Conservation (phyloP, 2,888 invertebrate species). For the Quadroppia sp. region DNA sequence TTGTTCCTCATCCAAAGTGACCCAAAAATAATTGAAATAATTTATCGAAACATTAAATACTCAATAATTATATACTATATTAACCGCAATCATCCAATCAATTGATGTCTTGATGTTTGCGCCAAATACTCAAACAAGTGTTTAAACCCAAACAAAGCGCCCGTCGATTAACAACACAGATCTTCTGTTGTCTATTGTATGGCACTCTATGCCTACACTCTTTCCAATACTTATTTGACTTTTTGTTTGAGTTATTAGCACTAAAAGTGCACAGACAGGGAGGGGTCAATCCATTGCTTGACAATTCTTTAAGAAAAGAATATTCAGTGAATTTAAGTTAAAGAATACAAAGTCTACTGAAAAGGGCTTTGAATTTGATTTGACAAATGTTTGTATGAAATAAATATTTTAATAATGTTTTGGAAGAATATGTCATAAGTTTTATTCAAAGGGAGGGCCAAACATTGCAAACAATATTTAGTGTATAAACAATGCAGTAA, state of each 20-base stretch:
- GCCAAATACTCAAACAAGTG: slow-evolving; percentile 8
- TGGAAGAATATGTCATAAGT: not conserved
- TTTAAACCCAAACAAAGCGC: not conserved
- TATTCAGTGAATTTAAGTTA: not conserved
- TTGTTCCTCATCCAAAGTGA: too few species aligned
- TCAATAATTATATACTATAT: slow-evolving; percentile 14
- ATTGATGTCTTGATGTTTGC: slow-evolving; percentile 12
- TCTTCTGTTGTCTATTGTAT: too few species aligned
- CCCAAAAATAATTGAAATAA: not conserved
- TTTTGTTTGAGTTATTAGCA: not conserved
- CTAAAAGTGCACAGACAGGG: not conserved
- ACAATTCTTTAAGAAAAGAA: not conserved
- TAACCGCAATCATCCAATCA: slow-evolving; percentile 15
- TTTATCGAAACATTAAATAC: not conserved
- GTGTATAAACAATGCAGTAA: not conserved
- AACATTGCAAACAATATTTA: slow-evolving; percentile 1
- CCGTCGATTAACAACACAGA: too few species aligned
- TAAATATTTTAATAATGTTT: too few species aligned
- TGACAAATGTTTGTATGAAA: not conserved
- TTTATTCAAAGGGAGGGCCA: not conserved
- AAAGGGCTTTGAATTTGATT: not conserved
- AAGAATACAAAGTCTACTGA: not conserved
- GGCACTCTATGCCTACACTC: too few species aligned
- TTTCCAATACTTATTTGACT: not conserved
- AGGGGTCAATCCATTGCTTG: not conserved